Percentiles rank a stretch among this genome's conserved stretches.
phyloP scores from a whole-genome alignment of 2,113 vertebrate species.

The Pelvicachromis taeniatus region DNA sequence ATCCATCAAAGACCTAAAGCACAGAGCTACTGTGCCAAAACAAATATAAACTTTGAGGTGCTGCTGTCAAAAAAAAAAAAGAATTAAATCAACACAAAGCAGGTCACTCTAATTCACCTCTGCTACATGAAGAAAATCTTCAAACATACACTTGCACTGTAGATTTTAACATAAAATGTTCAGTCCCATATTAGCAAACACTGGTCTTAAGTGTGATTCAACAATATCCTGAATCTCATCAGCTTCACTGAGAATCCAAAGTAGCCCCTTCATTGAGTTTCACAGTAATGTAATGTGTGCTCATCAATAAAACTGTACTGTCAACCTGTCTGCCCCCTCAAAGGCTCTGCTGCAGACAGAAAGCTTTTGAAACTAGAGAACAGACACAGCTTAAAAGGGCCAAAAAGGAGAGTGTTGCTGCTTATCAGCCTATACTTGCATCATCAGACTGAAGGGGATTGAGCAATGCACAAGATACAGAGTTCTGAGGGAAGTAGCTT shows the following conservation, averaged over 20 bases:
- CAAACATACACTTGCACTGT: background rate
- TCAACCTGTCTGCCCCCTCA: background rate
- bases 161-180: background rate
- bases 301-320: background rate
- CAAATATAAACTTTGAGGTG: background rate
- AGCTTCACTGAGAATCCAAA: background rate
- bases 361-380: background rate
- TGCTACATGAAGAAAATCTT: background rate
- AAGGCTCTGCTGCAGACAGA: background rate
- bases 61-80: background rate
- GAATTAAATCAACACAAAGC: background rate
- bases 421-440: constrained; percentile 17
- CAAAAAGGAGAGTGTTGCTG: constrained; percentile 2
- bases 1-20: background rate
- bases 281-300: background rate
- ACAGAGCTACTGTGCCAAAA: background rate
- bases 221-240: background rate
- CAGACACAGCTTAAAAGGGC: background rate
- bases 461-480: background rate
- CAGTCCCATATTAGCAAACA: background rate
- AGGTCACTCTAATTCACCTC: background rate
- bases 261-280: background rate
- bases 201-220: background rate
- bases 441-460: constrained; percentile 2
- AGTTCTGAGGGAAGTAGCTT: background rate